These are phyloP conservation scores for Dendrolimus pini DNA, from an alignment of 2,888 invertebrate species.

Conservation along the genomic window DNA sequence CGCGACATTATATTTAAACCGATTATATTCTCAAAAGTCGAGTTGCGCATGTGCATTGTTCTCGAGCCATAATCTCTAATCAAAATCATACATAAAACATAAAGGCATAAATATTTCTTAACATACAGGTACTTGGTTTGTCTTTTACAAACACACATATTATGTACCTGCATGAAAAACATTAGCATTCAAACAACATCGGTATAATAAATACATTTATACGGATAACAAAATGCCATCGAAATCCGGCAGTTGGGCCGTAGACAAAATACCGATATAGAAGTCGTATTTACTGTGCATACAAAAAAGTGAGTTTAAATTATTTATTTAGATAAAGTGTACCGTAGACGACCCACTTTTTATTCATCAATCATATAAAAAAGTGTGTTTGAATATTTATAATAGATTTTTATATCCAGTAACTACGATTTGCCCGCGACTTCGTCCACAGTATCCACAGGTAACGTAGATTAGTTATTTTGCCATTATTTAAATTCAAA, in stretches of 20 bases:
- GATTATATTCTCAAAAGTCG: no score
- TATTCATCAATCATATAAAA: background rate
- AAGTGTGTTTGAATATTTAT: background rate
- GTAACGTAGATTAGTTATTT: background rate
- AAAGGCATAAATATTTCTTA: constrained; percentile 1
- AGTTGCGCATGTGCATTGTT: no score
- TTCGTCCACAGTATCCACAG: background rate
- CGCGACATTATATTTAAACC: no score
- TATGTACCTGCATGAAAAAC: background rate
- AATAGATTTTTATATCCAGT: no score
- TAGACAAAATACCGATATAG: constrained; percentile 20
- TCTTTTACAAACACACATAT: constrained; percentile 1
- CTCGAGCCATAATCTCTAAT: no score
- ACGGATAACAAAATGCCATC: constrained; percentile 30
- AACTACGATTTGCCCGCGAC: no score
- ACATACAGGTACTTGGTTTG: no score
- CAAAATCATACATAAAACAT: background rate
- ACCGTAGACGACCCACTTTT: constrained; percentile 9
- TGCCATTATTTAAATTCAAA: background rate
- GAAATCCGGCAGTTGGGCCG: constrained; percentile 16
- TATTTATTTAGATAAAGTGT: constrained; percentile 6
- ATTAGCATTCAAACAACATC: constrained; percentile 31
- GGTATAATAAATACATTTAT: constrained; percentile 29
- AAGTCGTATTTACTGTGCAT: constrained; percentile 15
- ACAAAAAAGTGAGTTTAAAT: constrained; percentile 13